Percentiles rank a stretch among this genome's conserved stretches.
phyloP scores from a whole-genome alignment of 2,797 vertebrate genomes.

The Echiichthys vipera region DNA sequence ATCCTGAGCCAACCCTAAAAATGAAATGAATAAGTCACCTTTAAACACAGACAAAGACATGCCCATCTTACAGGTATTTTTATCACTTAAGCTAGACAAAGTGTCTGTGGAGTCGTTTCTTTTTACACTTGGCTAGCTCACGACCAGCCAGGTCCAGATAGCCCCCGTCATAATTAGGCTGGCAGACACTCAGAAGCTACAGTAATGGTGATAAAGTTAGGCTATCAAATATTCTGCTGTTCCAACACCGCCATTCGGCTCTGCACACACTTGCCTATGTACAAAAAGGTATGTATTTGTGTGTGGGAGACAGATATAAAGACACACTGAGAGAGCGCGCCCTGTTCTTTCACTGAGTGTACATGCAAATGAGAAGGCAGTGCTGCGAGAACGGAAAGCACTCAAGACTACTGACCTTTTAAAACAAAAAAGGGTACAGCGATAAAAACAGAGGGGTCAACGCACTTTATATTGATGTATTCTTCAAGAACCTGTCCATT shows the following conservation, averaged over 20 bases:
- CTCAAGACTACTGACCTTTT: conserved; percentile 74
- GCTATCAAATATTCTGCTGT: conserved; percentile 69
- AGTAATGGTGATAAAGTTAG: conserved; percentile 74
- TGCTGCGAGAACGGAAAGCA: conserved; percentile 24
- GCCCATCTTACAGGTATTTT: conserved; percentile 38
- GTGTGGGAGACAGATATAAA: conserved; percentile 34
- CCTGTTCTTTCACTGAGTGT: conserved; percentile 39
- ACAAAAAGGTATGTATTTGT: conserved; percentile 33
- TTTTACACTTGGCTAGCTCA: conserved; percentile 47
- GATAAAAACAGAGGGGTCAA: conserved; percentile 14
- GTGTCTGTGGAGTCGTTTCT: conserved; percentile 33
- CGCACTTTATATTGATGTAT: conserved; percentile 35
- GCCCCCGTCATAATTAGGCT: conserved; percentile 60
- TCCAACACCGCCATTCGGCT: conserved; percentile 13
- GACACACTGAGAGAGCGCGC: conserved; percentile 19
- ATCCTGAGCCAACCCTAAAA: too few species aligned
- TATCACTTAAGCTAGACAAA: conserved; percentile 40
- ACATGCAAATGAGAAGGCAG: conserved; percentile 61
- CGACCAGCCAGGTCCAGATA: conserved; percentile 34
- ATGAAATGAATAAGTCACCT: too few species aligned
- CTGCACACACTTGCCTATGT: conserved; percentile 2
- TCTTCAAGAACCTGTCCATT: conserved; percentile 24
- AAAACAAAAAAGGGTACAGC: conserved; percentile 48
- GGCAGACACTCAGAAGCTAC: conserved; percentile 62
- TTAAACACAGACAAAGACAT: conserved; percentile 25